phyloP scores from a whole-genome alignment of 2,113 vertebrate species.

The Pardalotus punctatus region DNA sequence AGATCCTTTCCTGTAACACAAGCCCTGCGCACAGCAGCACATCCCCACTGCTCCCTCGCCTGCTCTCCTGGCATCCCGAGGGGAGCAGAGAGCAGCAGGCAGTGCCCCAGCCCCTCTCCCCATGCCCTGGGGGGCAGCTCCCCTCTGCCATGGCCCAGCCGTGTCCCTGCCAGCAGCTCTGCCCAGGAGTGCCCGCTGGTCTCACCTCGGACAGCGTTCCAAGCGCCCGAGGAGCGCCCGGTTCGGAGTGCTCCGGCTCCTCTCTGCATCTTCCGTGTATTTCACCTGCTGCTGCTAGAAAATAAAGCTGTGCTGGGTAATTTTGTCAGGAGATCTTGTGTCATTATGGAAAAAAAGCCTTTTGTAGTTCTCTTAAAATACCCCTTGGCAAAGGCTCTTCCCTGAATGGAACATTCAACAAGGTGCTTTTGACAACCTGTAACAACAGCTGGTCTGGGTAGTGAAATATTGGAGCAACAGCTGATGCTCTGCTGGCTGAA shows the following conservation, averaged over 20 bases:
- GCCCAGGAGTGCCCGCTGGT: fast-evolving
- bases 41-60: fast-evolving
- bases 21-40: background rate
- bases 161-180: background rate
- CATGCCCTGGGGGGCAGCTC: background rate
- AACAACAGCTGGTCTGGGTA: background rate
- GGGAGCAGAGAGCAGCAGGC: background rate
- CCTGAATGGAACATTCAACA: background rate
- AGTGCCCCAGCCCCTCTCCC: background rate
- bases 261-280: background rate
- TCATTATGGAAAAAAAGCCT: background rate
- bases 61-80: background rate
- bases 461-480: background rate
- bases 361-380: background rate
- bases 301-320: background rate
- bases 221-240: fast-evolving
- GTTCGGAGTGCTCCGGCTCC: background rate
- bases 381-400: background rate
- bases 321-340: background rate
- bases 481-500: background rate
- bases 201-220: fast-evolving
- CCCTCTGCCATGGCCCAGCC: background rate
- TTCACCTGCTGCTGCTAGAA: background rate
- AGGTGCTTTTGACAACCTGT: background rate
- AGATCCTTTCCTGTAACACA: background rate